Base-by-base conservation (phyloP, 2,888 invertebrate genomes). In the Cerastis rubricosa region DNA sequence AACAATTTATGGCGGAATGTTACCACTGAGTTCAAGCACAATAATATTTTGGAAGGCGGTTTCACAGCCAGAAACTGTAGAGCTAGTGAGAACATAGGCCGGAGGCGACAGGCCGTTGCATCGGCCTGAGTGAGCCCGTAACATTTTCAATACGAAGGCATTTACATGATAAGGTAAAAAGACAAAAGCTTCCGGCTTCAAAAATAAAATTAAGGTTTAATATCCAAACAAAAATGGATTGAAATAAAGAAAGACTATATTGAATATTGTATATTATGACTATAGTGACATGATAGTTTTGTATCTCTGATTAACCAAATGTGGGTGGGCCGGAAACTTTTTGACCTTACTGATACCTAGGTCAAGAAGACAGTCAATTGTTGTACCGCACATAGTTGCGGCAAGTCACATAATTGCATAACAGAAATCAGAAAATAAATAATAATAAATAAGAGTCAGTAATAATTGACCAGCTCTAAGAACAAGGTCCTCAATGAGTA, bases 1-100 rank as follows among this genome's bases (percentile, higher is more conserved):
- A 59, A 51, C 68, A 64, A 64, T 57, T 43, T 61, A 45, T 12
- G 17, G 22, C n/a, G 61, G n/a, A 57, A 71, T 35, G 9, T 54
- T 29, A 12, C 45, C 64, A 29, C 4, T 47, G 17, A 71, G 22
- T 45, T 1, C 4, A 29, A 54, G 9, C 59, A 25, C 12, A 59
- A 43, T 69, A 1, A 22, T 8, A 43, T 43, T 43, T 43, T 43
- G 19, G 43, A 59, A 68, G 40, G 51, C 11, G 7, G 8, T 6
- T 9, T 45, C 45, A 64, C n/a, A 66, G n/a, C 9, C 35, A 25
- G 14, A 47, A 47, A 40, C 25, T 35, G 35, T 19, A 19, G 6
- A 6, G 9, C 25, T 22, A 43, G 47, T 47, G 40, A 68, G 40
- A 40, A 40, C n/a, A 19, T 51, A 72, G 40, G 22, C 47, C 49